These are phyloP conservation scores for Camptogramma bilineatum DNA, from an alignment of 2,888 invertebrate genomes.

Conservation along the genomic window DNA sequence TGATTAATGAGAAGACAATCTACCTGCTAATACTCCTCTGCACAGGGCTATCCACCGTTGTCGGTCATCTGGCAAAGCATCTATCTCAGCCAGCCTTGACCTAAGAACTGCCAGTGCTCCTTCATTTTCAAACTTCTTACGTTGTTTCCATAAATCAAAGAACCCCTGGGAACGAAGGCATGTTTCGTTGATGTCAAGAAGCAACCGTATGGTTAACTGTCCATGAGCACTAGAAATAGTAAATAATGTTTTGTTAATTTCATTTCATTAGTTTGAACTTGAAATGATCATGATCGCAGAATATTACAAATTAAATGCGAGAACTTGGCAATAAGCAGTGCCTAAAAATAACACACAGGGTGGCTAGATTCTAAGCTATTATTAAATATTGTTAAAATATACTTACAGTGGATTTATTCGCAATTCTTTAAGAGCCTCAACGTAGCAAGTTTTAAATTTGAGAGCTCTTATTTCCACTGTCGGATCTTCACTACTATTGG, in stretches of 20 bases:
- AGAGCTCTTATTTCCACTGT: slow-evolving; percentile 92
- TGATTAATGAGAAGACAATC: too few species aligned
- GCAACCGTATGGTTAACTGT: slow-evolving; percentile 93
- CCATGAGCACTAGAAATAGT: slow-evolving; percentile 87
- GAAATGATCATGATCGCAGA: not conserved
- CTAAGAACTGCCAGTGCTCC: slow-evolving; percentile 90
- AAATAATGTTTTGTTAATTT: slow-evolving; percentile 38
- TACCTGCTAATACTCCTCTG: slow-evolving; percentile 88
- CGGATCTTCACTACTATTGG: slow-evolving; percentile 88
- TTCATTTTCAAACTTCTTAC: slow-evolving; percentile 95
- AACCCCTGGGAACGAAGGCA: slow-evolving; percentile 96
- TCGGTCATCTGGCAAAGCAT: slow-evolving; percentile 86
- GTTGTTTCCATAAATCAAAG: slow-evolving; percentile 93
- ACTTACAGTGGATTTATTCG: slow-evolving; percentile 92
- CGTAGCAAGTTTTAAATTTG: slow-evolving; percentile 93
- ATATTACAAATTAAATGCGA: not conserved
- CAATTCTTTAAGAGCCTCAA: slow-evolving; percentile 91
- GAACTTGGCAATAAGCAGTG: slow-evolving; percentile 22
- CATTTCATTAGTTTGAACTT: not conserved
- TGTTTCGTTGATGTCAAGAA: slow-evolving; percentile 96
- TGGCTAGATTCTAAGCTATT: slow-evolving; percentile 4
- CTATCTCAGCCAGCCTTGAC: slow-evolving; percentile 88
- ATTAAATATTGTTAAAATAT: slow-evolving; percentile 17
- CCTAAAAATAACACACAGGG: slow-evolving; percentile 19
- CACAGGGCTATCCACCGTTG: slow-evolving; percentile 88